Percentiles rank a stretch among this genome's conserved stretches.
Evolutionary conservation across 2,888 invertebrate genomes (phyloP).

Genomic region (Subacronicta megacephala): DNA sequence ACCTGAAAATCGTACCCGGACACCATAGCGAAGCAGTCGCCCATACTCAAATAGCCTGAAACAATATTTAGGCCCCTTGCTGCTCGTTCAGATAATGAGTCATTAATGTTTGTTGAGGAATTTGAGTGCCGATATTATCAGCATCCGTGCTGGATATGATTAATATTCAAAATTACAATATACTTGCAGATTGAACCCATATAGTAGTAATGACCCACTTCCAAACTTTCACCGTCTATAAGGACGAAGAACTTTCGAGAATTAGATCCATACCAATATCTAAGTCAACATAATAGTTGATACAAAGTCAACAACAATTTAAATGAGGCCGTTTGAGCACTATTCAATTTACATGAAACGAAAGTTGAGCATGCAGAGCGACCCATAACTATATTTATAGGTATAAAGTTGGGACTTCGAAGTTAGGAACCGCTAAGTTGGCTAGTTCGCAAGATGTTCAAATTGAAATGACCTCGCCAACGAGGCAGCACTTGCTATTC

Average conservation of each 20-base stretch:
- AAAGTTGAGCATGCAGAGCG: conserved; percentile 43
- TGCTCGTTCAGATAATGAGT: no score
- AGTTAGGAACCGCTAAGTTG: conserved; percentile 52
- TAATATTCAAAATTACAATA: no score
- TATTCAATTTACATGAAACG: conserved; percentile 53
- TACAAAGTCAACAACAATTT: conserved; percentile 36
- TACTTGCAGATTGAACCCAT: no score
- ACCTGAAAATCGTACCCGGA: no score
- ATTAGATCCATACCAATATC: conserved; percentile 1
- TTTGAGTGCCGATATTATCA: no score
- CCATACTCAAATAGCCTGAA: no score
- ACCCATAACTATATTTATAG: conserved; percentile 42
- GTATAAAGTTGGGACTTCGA: conserved; percentile 46
- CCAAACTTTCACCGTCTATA: conserved; percentile 7
- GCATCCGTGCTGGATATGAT: no score
- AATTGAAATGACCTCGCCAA: conserved; percentile 60
- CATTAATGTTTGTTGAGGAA: no score
- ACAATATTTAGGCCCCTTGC: no score
- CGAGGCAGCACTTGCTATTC: conserved; percentile 51
- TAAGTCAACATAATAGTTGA: conserved; percentile 16
- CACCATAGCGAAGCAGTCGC: no score
- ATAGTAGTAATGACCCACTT: background rate
- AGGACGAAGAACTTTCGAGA: background rate
- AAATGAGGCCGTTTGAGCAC: conserved; percentile 39
- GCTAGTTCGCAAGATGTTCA: conserved; percentile 55